phyloP scores from a whole-genome alignment of 2,113 vertebrate genomes.

The Okapia johnstoni region DNA sequence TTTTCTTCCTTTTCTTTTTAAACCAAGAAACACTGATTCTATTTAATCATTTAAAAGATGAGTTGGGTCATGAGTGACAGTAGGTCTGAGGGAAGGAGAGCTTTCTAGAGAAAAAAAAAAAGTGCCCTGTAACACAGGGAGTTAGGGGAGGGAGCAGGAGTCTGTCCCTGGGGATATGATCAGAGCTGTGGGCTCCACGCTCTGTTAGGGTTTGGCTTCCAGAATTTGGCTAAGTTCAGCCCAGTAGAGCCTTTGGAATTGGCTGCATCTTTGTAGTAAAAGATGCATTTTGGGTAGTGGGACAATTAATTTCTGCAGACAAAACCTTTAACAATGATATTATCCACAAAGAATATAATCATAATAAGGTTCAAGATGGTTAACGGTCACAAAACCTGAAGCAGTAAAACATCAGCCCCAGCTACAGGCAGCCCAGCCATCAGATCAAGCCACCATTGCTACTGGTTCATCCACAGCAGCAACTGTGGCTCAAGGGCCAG shows the following conservation, averaged over 20 bases:
- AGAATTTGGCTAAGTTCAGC: background rate
- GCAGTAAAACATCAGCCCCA: conserved; percentile 60
- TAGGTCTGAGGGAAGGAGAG: background rate
- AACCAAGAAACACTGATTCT: background rate
- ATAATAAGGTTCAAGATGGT: conserved; percentile 91
- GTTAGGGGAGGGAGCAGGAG: background rate
- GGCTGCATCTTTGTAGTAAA: background rate
- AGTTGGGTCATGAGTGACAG: background rate
- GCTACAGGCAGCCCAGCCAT: conserved; percentile 41
- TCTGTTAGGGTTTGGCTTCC: background rate
- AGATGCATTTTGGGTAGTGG: background rate
- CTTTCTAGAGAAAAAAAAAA: background rate
- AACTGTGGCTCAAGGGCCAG: conserved; percentile 64
- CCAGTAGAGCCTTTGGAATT: background rate
- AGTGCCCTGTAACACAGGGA: background rate
- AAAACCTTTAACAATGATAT: conserved; percentile 90
- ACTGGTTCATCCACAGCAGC: conserved; percentile 4
- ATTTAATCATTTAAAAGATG: background rate
- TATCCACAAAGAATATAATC: conserved; percentile 89
- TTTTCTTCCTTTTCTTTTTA: background rate
- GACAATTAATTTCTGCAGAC: conserved; percentile 67
- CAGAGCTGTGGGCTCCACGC: background rate
- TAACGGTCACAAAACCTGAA: conserved; percentile 92
- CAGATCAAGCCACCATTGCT: conserved; percentile 1
- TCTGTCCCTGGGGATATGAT: background rate